phyloP scores from a whole-genome alignment of 1,140 invertebrate genomes.

The Drosophila takahashii region DNA sequence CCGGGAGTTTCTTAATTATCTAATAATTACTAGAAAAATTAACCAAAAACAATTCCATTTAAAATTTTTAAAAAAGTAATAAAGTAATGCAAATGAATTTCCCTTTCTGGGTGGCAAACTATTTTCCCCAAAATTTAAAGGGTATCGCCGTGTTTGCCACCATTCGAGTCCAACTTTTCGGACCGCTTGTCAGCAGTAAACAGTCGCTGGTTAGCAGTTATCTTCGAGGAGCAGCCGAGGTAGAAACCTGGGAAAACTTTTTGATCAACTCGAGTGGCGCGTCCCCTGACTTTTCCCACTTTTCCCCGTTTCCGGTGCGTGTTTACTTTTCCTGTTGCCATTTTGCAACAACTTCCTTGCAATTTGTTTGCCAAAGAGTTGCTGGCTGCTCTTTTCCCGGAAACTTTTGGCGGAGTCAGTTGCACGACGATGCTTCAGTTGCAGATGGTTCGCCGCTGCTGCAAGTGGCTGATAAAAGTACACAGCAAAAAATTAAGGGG shows the following conservation, averaged over 20 bases:
- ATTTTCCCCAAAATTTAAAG: not conserved
- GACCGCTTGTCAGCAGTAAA: conserved; percentile 36
- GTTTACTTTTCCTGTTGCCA: conserved; percentile 74
- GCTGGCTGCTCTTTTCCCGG: conserved; percentile 12
- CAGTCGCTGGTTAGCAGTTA: conserved; percentile 41
- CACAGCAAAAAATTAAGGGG: not conserved
- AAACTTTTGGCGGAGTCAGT: conserved; percentile 50
- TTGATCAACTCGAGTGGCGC: conserved; percentile 40
- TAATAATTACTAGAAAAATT: no score
- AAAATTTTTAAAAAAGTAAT: no score
- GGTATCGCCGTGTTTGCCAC: not conserved
- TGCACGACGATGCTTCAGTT: conserved; percentile 12
- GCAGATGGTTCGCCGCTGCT: conserved; percentile 33
- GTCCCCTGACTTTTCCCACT: not conserved
- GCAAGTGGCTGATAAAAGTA: conserved; percentile 43
- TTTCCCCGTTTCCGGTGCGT: conserved; percentile 45
- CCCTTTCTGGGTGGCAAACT: no score
- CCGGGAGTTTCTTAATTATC: no score
- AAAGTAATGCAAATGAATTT: no score
- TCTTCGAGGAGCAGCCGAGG: conserved; percentile 38
- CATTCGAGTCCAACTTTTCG: not conserved
- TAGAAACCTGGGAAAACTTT: conserved; percentile 40
- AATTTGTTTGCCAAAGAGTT: conserved; percentile 79
- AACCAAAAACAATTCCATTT: no score
- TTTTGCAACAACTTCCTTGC: conserved; percentile 74